These are phyloP conservation scores for Aporophyla lueneburgensis DNA, from an alignment of 2,888 invertebrate genomes.

Conservation along the genomic window DNA sequence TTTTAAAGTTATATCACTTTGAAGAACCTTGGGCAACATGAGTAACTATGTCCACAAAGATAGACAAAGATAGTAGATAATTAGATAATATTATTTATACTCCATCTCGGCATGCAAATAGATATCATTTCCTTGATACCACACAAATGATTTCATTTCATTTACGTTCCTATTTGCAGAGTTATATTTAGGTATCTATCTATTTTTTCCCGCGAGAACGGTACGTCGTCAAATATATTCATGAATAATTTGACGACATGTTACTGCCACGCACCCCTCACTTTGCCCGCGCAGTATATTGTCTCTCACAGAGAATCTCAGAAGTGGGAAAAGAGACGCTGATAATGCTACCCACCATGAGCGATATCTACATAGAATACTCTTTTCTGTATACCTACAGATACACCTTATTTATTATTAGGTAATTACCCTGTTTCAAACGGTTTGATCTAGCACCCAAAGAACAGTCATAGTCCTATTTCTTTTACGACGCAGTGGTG, in stretches of 20 bases:
- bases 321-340: background rate
- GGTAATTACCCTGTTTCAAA: too few species aligned
- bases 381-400: too few species aligned
- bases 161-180: constrained; percentile 16
- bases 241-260: background rate
- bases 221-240: background rate
- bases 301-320: background rate
- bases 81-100: background rate
- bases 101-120: background rate
- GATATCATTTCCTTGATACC: constrained; percentile 30
- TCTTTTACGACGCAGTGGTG: too few species aligned
- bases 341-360: background rate
- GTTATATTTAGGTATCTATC: background rate
- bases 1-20: background rate
- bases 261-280: background rate
- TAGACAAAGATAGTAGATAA: background rate
- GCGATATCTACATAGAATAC: too few species aligned
- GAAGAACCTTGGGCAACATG: background rate
- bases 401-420: too few species aligned
- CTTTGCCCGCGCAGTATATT: background rate
- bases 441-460: too few species aligned
- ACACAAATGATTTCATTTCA: background rate
- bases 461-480: too few species aligned
- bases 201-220: background rate
- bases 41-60: background rate